Evolutionary conservation across 2,888 invertebrate genomes (phyloP).

Genomic region (Plemyria rubiginata): DNA sequence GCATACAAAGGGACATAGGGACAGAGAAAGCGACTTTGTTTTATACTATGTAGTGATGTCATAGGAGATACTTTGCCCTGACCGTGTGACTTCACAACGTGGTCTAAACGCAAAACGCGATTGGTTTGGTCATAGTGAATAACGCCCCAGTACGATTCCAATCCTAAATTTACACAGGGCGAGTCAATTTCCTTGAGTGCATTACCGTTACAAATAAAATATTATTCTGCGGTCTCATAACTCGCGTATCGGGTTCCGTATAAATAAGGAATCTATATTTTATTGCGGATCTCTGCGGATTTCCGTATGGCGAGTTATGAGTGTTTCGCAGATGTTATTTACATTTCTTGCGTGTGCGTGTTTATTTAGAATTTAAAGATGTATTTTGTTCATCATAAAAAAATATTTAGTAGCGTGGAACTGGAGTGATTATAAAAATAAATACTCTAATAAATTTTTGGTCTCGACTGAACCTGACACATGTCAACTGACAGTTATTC

Average conservation of each 20-base stretch:
- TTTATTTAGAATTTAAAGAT: conserved; percentile 19
- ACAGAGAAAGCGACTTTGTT: too few species aligned
- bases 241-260: conserved; percentile 50
- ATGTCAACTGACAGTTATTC: too few species aligned
- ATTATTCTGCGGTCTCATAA: conserved; percentile 56
- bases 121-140: too few species aligned
- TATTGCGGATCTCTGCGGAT: conserved; percentile 57
- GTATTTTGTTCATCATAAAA: background rate
- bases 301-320: conserved; percentile 46
- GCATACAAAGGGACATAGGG: too few species aligned
- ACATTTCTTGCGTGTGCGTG: conserved; percentile 41
- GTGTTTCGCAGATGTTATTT: conserved; percentile 49
- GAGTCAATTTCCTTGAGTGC: conserved; percentile 71
- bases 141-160: conserved; percentile 25
- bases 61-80: too few species aligned
- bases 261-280: conserved; percentile 61
- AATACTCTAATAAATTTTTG: too few species aligned
- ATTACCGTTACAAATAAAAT: conserved; percentile 61
- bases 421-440: too few species aligned
- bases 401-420: too few species aligned
- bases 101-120: too few species aligned
- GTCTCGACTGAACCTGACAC: too few species aligned
- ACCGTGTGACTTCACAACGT: too few species aligned
- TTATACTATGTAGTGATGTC: too few species aligned
- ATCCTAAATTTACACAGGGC: conserved; percentile 47